These are phyloP conservation scores for Xylophagus ater DNA, from an alignment of 2,888 invertebrate species.

Conservation along the genomic window DNA sequence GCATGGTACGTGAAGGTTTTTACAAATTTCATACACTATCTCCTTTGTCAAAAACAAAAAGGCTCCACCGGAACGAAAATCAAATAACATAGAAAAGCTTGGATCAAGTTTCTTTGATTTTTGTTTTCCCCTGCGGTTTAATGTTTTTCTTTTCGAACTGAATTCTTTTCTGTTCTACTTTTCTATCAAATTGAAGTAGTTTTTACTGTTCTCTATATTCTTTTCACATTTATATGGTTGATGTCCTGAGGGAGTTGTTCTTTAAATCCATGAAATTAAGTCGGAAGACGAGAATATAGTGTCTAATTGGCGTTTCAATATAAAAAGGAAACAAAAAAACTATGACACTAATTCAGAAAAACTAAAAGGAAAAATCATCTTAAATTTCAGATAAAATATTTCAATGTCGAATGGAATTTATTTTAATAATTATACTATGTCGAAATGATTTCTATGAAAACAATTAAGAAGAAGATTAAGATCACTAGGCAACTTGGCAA, in stretches of 20 bases:
- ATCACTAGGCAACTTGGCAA: too few relatives aligned
- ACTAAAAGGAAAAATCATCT: too few relatives aligned
- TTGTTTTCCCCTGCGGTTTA: slow-evolving; percentile 20
- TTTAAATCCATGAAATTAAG: too few relatives aligned
- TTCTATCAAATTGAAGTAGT: not conserved
- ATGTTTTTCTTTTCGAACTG: slow-evolving; percentile 10
- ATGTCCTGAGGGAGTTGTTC: slow-evolving; percentile 1
- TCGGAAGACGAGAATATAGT: too few relatives aligned
- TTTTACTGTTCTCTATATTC: not conserved
- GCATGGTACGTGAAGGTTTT: slow-evolving; percentile 21
- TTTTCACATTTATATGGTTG: slow-evolving; percentile 5
- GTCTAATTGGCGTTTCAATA: too few relatives aligned
- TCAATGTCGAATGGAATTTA: too few relatives aligned
- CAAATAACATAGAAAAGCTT: slow-evolving; percentile 21
- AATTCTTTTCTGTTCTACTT: slow-evolving; percentile 8
- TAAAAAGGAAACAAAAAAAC: too few relatives aligned
- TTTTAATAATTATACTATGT: too few relatives aligned
- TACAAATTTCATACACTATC: slow-evolving; percentile 18
- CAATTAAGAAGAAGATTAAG: too few relatives aligned
- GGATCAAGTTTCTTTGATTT: slow-evolving; percentile 23
- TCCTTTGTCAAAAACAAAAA: slow-evolving; percentile 9
- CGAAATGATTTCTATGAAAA: too few relatives aligned
- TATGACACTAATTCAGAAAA: too few relatives aligned
- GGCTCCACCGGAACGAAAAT: slow-evolving; percentile 20
- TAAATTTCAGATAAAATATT: too few relatives aligned